Conservation (phyloP, 1,140 invertebrate genomes). For the Lerema accius region DNA sequence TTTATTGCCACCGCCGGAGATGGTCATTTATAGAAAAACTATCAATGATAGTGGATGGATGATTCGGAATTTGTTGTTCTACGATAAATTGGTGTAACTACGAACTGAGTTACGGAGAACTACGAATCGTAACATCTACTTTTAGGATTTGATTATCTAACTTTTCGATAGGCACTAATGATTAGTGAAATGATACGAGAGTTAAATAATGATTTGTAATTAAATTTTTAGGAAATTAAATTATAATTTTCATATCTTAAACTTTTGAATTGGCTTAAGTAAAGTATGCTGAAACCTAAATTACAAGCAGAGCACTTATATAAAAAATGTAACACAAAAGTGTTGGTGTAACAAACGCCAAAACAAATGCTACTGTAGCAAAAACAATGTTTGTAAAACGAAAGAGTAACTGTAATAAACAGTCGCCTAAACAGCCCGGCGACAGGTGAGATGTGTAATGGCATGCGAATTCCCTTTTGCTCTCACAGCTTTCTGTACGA, state of each 20-base stretch:
- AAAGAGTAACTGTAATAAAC: conserved; percentile 25
- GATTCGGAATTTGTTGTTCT: conserved; percentile 60
- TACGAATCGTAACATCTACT: too few relatives aligned
- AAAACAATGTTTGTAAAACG: conserved; percentile 18
- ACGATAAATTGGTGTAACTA: conserved; percentile 40
- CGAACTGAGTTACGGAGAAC: neutral
- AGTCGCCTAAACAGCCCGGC: conserved; percentile 33
- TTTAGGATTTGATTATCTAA: too few relatives aligned
- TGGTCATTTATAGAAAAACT: conserved; percentile 78
- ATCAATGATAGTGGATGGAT: conserved; percentile 69
- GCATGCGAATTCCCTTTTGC: conserved; percentile 49
- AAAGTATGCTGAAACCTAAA: too few relatives aligned
- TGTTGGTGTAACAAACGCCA: neutral
- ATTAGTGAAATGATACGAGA: too few relatives aligned
- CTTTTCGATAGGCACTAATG: too few relatives aligned
- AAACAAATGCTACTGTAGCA: conserved; percentile 3
- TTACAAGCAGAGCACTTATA: too few relatives aligned
- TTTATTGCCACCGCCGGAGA: conserved; percentile 70
- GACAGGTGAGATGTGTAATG: conserved; percentile 55
- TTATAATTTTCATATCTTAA: too few relatives aligned
- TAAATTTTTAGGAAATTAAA: too few relatives aligned
- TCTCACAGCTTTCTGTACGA: conserved; percentile 38
- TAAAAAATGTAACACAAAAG: too few relatives aligned
- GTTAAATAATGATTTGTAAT: too few relatives aligned
- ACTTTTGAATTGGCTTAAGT: too few relatives aligned